Evolutionary conservation across 1,140 invertebrate genomes (phyloP).

Genomic region (Heliconius congener): DNA sequence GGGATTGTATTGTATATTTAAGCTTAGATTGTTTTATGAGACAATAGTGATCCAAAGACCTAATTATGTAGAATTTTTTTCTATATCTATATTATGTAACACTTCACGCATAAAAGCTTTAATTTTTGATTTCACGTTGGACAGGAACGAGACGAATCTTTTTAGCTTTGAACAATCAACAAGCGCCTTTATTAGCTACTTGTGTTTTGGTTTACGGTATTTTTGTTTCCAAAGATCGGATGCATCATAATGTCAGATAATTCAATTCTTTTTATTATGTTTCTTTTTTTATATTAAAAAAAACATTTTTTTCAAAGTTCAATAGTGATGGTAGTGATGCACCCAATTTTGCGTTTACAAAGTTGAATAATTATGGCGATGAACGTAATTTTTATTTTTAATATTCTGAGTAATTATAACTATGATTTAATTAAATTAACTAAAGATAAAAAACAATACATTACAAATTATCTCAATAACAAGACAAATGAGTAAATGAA

Average conservation of each 20-base stretch:
- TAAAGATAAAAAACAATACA: background rate
- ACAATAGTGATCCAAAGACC: background rate
- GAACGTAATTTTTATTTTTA: background rate
- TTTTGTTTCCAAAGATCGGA: conserved; percentile 15
- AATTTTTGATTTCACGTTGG: background rate
- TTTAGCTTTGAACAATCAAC: conserved; percentile 41
- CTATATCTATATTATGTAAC: background rate
- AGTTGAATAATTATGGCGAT: background rate
- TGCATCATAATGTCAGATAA: conserved; percentile 5
- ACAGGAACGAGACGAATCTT: conserved; percentile 47
- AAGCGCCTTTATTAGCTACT: conserved; percentile 42
- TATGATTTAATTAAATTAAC: too few relatives aligned
- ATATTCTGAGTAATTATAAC: background rate
- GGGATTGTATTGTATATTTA: background rate
- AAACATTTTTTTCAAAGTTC: background rate
- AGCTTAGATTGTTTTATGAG: background rate
- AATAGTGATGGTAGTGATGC: background rate
- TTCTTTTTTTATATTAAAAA: background rate
- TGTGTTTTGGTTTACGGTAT: conserved; percentile 51
- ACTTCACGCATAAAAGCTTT: background rate
- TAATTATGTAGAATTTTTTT: background rate
- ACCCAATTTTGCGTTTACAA: background rate
- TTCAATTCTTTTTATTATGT: background rate
- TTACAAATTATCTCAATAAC: background rate
- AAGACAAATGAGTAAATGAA: background rate